A percentile compares a stretch with the other conserved stretches of the same genome.
Conservation (phyloP, 2,113 vertebrate genomes). For the Formicarius rufipectus region DNA sequence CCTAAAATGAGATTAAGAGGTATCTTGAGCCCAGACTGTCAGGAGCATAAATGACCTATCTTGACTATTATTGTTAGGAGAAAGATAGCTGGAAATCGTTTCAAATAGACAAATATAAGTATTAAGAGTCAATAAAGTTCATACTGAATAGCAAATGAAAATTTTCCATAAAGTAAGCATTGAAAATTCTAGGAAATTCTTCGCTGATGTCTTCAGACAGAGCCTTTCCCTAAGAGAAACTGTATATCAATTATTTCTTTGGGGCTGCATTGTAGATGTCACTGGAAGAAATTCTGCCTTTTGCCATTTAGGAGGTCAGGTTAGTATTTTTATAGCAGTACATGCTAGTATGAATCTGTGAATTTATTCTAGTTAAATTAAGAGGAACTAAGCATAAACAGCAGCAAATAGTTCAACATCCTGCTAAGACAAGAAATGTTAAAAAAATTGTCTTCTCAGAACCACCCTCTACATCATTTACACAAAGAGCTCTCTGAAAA, state of each 20-base stretch:
- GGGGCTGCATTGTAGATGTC: background rate
- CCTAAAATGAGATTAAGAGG: background rate
- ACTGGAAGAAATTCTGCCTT: background rate
- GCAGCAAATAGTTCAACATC: background rate
- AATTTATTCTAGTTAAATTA: background rate
- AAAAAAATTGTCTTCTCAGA: background rate
- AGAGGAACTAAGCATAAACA: background rate
- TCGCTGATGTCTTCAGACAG: background rate
- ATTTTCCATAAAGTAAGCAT: background rate
- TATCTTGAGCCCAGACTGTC: background rate
- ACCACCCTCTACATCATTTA: background rate
- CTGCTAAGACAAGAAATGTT: background rate
- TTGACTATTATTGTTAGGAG: background rate
- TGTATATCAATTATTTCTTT: background rate
- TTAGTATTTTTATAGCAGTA: background rate
- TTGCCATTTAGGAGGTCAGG: background rate
- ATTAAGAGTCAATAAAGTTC: background rate
- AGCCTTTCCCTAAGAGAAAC: background rate
- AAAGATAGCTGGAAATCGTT: background rate
- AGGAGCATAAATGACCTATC: too few relatives aligned
- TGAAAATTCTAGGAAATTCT: background rate
- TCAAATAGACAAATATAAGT: background rate
- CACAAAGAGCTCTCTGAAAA: background rate
- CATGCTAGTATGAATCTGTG: background rate
- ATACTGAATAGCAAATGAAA: background rate